Conservation (phyloP, 2,797 vertebrate genomes). For the Amblyraja radiata region DNA sequence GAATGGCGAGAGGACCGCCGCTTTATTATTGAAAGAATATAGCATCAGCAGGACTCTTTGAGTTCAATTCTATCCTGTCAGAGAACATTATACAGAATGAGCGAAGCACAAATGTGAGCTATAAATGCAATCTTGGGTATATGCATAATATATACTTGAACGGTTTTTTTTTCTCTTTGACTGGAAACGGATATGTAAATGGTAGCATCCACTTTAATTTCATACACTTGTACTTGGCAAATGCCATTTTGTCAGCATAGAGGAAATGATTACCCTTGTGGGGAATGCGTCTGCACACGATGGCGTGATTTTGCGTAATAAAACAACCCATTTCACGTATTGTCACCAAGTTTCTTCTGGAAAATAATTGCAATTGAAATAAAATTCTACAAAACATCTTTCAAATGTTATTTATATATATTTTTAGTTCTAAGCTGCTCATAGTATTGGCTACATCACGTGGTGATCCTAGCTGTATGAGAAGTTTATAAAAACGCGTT, state of each 20-base stretch:
- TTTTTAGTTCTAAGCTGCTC: neutral
- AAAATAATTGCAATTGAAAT: neutral
- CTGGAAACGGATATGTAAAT: neutral
- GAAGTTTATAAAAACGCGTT: neutral
- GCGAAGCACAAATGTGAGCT: neutral
- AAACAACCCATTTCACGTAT: neutral
- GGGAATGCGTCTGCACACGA: neutral
- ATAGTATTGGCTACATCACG: neutral
- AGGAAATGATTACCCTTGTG: constrained; percentile 20
- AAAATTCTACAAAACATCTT: neutral
- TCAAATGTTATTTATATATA: neutral
- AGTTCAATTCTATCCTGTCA: neutral
- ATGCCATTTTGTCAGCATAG: constrained; percentile 32
- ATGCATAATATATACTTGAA: neutral
- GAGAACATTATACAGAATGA: neutral
- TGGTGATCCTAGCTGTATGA: neutral
- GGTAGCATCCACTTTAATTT: constrained; percentile 32
- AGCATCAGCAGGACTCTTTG: constrained; percentile 21
- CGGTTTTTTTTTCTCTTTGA: neutral
- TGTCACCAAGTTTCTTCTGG: neutral
- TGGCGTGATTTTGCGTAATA: neutral
- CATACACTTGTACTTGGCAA: constrained; percentile 23
- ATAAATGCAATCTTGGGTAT: neutral
- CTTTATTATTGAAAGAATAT: constrained; percentile 19
- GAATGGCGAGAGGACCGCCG: constrained; percentile 25